Base-by-base conservation (phyloP, 1,140 invertebrate species). In the Hypsibius dujardini region DNA sequence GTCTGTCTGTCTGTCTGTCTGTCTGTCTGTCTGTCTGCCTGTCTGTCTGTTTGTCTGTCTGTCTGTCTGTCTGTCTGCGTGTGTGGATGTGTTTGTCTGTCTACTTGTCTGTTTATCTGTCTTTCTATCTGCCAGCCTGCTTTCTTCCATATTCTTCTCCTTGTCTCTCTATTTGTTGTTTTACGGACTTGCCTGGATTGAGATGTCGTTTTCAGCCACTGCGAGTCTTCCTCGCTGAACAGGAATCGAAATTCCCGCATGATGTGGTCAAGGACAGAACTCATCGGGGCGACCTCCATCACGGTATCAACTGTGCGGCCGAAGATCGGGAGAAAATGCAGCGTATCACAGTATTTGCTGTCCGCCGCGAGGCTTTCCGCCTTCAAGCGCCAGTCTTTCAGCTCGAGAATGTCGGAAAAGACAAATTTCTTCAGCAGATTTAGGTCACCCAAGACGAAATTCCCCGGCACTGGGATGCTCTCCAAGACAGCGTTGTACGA, bases 281-380 rank as follows among this genome's bases (percentile, higher is more conserved):
- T 60, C 59, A 42, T 45, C 46, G 28, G 46, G 47, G 62, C 50
- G 28, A 72, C 47, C 28, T 70, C 42, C 42, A 59, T 71, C 73
- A 70, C 75, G 83, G 82, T 82, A n/a, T 88, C 86, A 28, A 97
- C 80, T 76, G 88, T 86, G 15, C 93, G 81, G 0, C 92, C 90
- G 81, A 98, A 99, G 76, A 95, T 81, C 1, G 95, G 95, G 86
- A 97, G 87, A 74, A 98, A 87, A 81, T 98, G 95, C 81, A 94
- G 97, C 71, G 89, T 86, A 14, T 87, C 86, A 80, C 95, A 98
- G 1, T 85, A 85, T 47, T 82, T 79, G n/a, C 81, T 81, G 71
- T 87, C 84, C 2, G 84, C 84, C 70, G 72, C 74, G 40, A 67
- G 70, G 1, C 42, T 67, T 67, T 85, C 84, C 1, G 85, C 85